Evolutionary conservation across 2,888 invertebrate species (phyloP), one percentile per base, ranked within the genome.

Genomic region (Stenodera caucasica): DNA sequence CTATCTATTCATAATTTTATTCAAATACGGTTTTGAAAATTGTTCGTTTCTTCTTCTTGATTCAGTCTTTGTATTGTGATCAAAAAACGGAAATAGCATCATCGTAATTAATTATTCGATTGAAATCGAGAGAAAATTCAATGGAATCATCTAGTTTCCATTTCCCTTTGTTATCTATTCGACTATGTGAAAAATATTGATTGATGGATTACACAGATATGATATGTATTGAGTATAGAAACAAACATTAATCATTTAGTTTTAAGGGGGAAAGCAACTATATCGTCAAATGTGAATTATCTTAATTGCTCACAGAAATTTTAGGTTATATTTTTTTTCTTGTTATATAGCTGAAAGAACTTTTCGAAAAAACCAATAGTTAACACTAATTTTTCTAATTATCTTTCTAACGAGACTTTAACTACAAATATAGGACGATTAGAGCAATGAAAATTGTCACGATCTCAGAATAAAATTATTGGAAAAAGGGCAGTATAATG

Each of bases 201-300:
- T 15, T 55, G 55, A 55, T 55, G 55, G 55, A 55, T 55, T 40
- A 51, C 9, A 29, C 55, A 55, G 55, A 55, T 29, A 55, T 55
- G 55, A 55, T 45, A 32, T 35, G 45, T 15, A 23, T 18, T 26
- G 11, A 12, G 45, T 21, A 45, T 12, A 45, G 21, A 45, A 45
- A 45, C 45, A 2, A 45, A 45, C 45, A 45, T 45, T 45, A 45
- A 45, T 45, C 45, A 45, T 45, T 2, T 5, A 7, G 7, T 15
- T 8, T 2, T 2, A 4, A 9, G 18, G 12, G 12, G 45, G 12
- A 45, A 45, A 45, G 21, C 45, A 45, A 45, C 45, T 15, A 37
- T 37, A 40, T 3, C 18, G 4, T 3, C 45, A 21, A 12, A 45
- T 11, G 21, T 45, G 21, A 18, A 45, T 45, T 45, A 21, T 45